Evolutionary conservation across 2,113 vertebrate species (phyloP).

Genomic region (Passer domesticus): DNA sequence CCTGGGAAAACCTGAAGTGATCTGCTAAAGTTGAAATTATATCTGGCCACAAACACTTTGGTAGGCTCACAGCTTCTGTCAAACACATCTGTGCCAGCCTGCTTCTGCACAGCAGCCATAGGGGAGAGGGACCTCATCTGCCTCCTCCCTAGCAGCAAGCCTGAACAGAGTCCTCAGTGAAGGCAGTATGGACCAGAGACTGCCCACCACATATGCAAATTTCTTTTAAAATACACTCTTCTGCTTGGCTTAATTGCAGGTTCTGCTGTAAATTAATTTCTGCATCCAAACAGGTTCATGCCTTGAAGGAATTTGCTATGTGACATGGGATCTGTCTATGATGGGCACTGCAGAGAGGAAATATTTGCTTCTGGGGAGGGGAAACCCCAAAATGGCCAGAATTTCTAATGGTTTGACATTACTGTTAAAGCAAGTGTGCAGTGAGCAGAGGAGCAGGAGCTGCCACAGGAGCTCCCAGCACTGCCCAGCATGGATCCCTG

Average conservation of each 20-base stretch:
- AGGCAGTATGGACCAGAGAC: not conserved
- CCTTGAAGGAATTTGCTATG: not conserved
- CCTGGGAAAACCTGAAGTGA: not conserved
- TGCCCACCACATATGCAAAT: rapidly evolving
- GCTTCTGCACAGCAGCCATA: not conserved
- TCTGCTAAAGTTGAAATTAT: not conserved
- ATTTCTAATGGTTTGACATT: not conserved
- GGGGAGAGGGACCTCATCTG: not conserved
- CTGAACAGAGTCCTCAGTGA: not conserved
- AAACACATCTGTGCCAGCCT: not conserved
- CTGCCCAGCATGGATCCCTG: not conserved
- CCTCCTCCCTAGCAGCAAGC: not conserved
- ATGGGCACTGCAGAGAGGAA: not conserved
- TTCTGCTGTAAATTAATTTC: not conserved
- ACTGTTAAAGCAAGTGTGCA: not conserved
- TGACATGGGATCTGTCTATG: not conserved
- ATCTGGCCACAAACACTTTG: not conserved
- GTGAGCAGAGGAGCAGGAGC: not conserved
- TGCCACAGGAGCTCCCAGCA: not conserved
- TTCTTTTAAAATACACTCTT: not conserved
- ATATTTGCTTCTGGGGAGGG: not conserved
- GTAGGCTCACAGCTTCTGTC: not conserved
- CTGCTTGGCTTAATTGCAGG: not conserved
- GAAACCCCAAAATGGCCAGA: not conserved
- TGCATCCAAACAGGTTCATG: not conserved